Evolutionary conservation across 1,140 invertebrate species (phyloP).

Genomic region (Zaprionus lachaisei): DNA sequence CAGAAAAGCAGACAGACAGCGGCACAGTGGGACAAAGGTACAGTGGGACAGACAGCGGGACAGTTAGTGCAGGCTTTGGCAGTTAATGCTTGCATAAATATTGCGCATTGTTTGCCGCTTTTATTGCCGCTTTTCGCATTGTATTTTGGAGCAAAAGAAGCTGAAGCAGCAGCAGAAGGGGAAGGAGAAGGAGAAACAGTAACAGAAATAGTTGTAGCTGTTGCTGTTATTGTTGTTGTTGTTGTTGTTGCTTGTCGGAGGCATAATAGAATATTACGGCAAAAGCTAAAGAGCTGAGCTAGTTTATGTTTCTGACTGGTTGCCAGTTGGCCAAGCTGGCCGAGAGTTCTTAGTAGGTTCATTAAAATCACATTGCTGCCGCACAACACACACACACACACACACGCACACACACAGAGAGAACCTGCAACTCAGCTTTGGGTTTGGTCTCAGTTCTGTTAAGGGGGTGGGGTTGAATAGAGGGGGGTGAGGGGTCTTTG

Average conservation of each 20-base stretch:
- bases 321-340: slow-evolving; percentile 43
- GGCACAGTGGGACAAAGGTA: background rate
- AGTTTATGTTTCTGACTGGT: slow-evolving; percentile 65
- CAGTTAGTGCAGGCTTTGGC: slow-evolving; percentile 41
- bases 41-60: slow-evolving; percentile 20
- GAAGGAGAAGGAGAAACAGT: slow-evolving; percentile 1
- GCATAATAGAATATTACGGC: slow-evolving; percentile 62
- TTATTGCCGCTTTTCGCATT: slow-evolving; percentile 26
- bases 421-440: slow-evolving; percentile 21
- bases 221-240: background rate
- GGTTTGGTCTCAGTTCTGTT: slow-evolving; percentile 23
- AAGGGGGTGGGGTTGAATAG: slow-evolving; percentile 22
- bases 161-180: background rate
- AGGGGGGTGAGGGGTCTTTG: slow-evolving; percentile 29
- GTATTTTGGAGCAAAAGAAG: slow-evolving; percentile 5
- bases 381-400: slow-evolving; percentile 1
- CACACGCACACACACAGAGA: background rate
- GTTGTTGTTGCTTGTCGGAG: background rate
- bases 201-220: background rate
- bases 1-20: background rate
- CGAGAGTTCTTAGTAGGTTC: slow-evolving; percentile 68
- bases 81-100: slow-evolving; percentile 78
- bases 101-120: slow-evolving; percentile 65
- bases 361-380: slow-evolving; percentile 73
- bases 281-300: slow-evolving; percentile 51